Conservation (phyloP, 2,888 invertebrate genomes). For the Petrolisthes manimaculis region DNA sequence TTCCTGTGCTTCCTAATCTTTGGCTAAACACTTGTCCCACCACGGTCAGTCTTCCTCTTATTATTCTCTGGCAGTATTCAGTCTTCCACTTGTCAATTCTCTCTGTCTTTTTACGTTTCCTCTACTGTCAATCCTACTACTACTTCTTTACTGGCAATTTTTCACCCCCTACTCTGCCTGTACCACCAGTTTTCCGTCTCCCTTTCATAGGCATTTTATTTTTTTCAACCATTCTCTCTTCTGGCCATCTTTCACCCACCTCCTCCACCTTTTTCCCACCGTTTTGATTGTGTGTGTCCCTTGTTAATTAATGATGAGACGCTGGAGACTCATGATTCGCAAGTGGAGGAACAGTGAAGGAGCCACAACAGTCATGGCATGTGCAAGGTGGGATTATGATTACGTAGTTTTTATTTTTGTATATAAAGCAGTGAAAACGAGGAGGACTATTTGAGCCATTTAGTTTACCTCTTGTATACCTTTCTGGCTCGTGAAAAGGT, state of each 20-base stretch:
- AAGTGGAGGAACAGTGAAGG: slow-evolving; percentile 41
- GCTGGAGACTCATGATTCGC: slow-evolving; percentile 21
- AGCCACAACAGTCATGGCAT: neutral
- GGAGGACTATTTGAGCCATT: neutral
- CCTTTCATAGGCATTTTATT: too few relatives aligned
- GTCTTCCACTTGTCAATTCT: neutral
- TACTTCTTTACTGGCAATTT: neutral
- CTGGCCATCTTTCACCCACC: neutral
- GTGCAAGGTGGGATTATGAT: slow-evolving; percentile 20
- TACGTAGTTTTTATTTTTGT: neutral
- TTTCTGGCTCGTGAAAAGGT: neutral
- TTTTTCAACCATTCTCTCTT: neutral
- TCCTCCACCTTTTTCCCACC: neutral
- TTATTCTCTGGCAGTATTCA: too few relatives aligned
- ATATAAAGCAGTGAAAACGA: neutral
- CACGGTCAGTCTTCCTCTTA: too few relatives aligned
- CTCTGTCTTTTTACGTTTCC: neutral
- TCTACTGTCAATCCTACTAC: neutral
- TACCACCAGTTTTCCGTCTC: neutral
- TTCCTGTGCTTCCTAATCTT: too few relatives aligned
- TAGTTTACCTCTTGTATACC: neutral
- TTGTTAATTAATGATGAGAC: neutral
- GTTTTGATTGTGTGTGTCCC: too few relatives aligned
- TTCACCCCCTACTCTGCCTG: neutral
- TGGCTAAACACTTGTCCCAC: too few relatives aligned